Evolutionary conservation across 2,888 invertebrate genomes (phyloP), one percentile per base, ranked within the genome.

Genomic region (Holacanthella duospinosa): DNA sequence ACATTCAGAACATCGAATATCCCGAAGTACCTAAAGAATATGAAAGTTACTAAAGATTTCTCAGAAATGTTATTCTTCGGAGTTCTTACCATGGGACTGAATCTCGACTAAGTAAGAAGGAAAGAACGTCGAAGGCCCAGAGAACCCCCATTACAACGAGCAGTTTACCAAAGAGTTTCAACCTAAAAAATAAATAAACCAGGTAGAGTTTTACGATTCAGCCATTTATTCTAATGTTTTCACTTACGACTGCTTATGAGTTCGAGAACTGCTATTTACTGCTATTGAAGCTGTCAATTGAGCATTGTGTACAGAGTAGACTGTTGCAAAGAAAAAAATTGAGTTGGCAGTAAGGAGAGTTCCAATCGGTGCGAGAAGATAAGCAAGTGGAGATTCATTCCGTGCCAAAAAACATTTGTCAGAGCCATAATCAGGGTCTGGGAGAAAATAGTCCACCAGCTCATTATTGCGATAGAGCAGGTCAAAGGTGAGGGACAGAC

Each of bases 61-160:
- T n/a, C n/a, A n/a, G n/a, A n/a, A n/a, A n/a, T n/a, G n/a, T n/a
- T n/a, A n/a, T n/a, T n/a, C n/a, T n/a, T n/a, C n/a, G n/a, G n/a
- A n/a, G n/a, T n/a, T n/a, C n/a, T n/a, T n/a, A n/a, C 61, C 69
- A 69, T 3, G 59, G 58, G 24, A 64, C 44, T 25, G 29, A 29
- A 9, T 64, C 64, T 25, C 62, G 59, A 24, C 58, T 66, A 19
- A 57, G 43, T 4, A 61, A 60, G 58, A 68, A 71, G 1, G 71
- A 69, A 24, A 73, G 67, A 4, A 73, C 62, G 59, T 71, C 71
- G 27, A 70, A 71, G 2, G 61, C 56, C 73, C 73, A 73, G 4
- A 70, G 66, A n/a, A 71, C 43, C 26, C 71, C 71, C 71, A 70
- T 71, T 1, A 73, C 64, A 1, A 73, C 59, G 28, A 71, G 62